phyloP scores from a whole-genome alignment of 1,140 invertebrate genomes.

The Ctenoplectra terminalis region DNA sequence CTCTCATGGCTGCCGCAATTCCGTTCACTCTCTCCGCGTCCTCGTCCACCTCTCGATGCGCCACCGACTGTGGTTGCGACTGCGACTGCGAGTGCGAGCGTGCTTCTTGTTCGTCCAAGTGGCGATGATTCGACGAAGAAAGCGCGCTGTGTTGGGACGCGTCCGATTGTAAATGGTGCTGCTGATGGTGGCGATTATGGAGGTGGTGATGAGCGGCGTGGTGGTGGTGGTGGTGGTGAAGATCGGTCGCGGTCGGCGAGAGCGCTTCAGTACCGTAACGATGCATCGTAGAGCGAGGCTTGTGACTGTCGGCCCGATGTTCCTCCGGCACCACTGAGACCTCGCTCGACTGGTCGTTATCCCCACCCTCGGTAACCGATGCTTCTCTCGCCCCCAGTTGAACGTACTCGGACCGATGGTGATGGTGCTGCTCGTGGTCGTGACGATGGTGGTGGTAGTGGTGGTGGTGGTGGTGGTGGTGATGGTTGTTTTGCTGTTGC shows the following conservation, averaged over 20 bases:
- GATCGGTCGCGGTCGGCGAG: constrained; percentile 73
- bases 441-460: not conserved
- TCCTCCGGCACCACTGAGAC: constrained; percentile 70
- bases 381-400: constrained; percentile 73
- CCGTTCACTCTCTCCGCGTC: constrained; percentile 67
- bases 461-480: constrained; percentile 44
- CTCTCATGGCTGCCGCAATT: constrained; percentile 74
- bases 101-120: constrained; percentile 20
- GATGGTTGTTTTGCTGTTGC: constrained; percentile 64
- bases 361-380: constrained; percentile 76
- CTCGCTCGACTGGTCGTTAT: constrained; percentile 72
- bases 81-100: constrained; percentile 61
- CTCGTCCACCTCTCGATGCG: constrained; percentile 57
- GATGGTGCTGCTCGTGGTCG: constrained; percentile 55
- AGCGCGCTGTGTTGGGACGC: not conserved
- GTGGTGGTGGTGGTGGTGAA: constrained; percentile 70
- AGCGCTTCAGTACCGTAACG: constrained; percentile 77
- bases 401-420: constrained; percentile 49
- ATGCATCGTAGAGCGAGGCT: constrained; percentile 80
- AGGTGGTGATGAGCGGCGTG: constrained; percentile 63
- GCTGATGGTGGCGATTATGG: constrained; percentile 61
- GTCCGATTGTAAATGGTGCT: constrained; percentile 56
- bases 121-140: constrained; percentile 19
- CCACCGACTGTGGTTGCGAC: constrained; percentile 17
- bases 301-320: constrained; percentile 77